A percentile compares a stretch with the other conserved stretches of the same genome.
Evolutionary conservation across 2,797 vertebrate species (phyloP).

Genomic region (Nannoperca obscura): DNA sequence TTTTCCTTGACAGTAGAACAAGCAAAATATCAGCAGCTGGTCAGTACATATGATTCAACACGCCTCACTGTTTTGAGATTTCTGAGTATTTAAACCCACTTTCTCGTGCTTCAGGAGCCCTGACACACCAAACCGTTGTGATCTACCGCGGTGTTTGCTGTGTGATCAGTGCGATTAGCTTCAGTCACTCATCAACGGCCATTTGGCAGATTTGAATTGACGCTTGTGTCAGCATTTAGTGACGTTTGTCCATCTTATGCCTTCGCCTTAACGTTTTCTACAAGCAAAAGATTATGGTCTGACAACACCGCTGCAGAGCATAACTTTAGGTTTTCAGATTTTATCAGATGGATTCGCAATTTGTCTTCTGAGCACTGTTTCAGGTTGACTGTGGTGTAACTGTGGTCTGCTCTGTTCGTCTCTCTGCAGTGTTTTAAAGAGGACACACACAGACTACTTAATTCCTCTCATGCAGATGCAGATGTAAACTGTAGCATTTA

Average conservation of each 20-base stretch:
- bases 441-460: background rate
- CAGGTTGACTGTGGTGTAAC: background rate
- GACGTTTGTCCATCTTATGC: background rate
- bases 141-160: background rate
- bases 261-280: background rate
- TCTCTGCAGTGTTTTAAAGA: background rate
- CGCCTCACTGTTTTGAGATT: conserved; percentile 12
- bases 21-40: conserved; percentile 7
- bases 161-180: background rate
- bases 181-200: background rate
- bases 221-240: background rate
- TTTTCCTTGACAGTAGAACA: conserved; percentile 32
- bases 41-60: conserved; percentile 22
- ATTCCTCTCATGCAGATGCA: background rate
- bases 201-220: background rate
- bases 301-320: background rate
- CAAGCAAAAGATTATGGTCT: background rate
- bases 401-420: background rate
- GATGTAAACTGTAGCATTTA: background rate
- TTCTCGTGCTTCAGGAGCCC: background rate
- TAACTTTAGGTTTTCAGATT: background rate
- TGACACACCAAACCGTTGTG: conserved; percentile 14
- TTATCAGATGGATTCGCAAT: background rate
- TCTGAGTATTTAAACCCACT: conserved; percentile 3
- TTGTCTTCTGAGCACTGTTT: background rate